These are phyloP conservation scores for Plebejus melissa DNA, from an alignment of 2,888 invertebrate genomes.

Conservation along the genomic window DNA sequence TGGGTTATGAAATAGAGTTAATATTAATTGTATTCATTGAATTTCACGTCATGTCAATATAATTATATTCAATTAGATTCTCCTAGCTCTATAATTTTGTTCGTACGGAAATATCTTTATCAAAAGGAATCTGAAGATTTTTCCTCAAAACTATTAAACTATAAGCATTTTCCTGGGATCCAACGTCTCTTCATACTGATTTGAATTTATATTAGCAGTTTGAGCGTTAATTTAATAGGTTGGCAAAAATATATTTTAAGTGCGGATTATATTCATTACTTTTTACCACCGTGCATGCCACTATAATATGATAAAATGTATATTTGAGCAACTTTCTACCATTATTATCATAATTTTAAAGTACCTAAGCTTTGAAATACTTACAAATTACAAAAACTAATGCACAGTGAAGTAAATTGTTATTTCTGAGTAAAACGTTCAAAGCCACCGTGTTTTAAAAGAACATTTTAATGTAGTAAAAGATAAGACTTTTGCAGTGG, in stretches of 20 bases:
- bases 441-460: conserved; percentile 11
- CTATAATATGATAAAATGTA: neutral
- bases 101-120: too few species aligned
- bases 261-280: too few species aligned
- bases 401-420: neutral
- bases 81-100: neutral
- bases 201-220: too few species aligned
- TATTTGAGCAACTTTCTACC: neutral
- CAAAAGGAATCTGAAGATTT: too few species aligned
- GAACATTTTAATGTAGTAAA: conserved; percentile 11
- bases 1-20: neutral
- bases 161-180: too few species aligned
- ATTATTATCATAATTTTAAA: neutral
- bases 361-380: too few species aligned
- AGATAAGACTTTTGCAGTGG: neutral
- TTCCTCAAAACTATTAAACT: too few species aligned
- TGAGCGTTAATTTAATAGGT: too few species aligned
- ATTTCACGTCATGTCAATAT: neutral
- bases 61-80: neutral
- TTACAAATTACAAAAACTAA: neutral
- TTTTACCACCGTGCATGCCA: neutral
- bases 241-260: too few species aligned
- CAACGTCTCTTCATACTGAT: too few species aligned
- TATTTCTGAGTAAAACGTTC: neutral
- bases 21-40: neutral